These are phyloP conservation scores for Lucilia cuprina DNA, from an alignment of 1,140 invertebrate genomes.

Conservation along the genomic window DNA sequence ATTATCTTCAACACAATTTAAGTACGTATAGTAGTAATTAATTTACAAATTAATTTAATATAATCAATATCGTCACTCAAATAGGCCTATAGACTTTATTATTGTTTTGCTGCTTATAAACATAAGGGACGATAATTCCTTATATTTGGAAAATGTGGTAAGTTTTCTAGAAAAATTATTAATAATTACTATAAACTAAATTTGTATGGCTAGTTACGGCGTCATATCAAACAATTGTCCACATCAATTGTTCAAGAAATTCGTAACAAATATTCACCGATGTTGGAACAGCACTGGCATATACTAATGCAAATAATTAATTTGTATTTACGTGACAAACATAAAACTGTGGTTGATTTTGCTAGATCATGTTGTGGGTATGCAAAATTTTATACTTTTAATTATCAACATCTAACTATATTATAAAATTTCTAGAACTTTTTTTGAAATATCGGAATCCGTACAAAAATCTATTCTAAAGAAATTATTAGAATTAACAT, in stretches of 20 bases:
- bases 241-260: slow-evolving; percentile 55
- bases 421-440: slow-evolving; percentile 45
- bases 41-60: neutral
- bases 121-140: slow-evolving; percentile 57
- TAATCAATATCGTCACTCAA: neutral
- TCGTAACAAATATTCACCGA: slow-evolving; percentile 55
- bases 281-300: slow-evolving; percentile 59
- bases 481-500: slow-evolving; percentile 56
- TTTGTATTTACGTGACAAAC: slow-evolving; percentile 56
- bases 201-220: slow-evolving; percentile 46
- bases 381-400: too few relatives aligned
- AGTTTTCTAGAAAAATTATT: slow-evolving; percentile 38
- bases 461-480: slow-evolving; percentile 55
- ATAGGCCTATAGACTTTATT: slow-evolving; percentile 63
- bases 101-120: slow-evolving; percentile 62
- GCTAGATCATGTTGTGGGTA: slow-evolving; percentile 52
- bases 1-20: slow-evolving; percentile 44
- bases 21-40: slow-evolving; percentile 44
- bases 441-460: slow-evolving; percentile 53
- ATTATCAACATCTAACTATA: too few relatives aligned
- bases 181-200: slow-evolving; percentile 4
- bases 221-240: slow-evolving; percentile 58
- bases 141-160: slow-evolving; percentile 61
- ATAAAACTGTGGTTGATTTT: slow-evolving; percentile 50
- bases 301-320: slow-evolving; percentile 61